These are phyloP conservation scores for Holotrichia oblita DNA, from an alignment of 1,140 invertebrate genomes.

Conservation along the genomic window DNA sequence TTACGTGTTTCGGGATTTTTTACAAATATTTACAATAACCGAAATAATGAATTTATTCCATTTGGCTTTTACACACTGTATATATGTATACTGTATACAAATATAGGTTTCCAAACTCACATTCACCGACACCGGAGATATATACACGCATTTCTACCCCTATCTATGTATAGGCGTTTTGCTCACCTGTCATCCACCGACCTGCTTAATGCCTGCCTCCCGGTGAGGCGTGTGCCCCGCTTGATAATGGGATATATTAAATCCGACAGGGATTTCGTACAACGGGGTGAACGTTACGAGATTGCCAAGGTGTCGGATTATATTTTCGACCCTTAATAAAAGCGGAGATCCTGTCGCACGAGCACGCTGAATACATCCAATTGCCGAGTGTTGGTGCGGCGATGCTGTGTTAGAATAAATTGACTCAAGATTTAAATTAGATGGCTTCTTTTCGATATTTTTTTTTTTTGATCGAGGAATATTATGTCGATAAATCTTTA, in stretches of 20 bases:
- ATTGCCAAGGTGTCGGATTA: not conserved
- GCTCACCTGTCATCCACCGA: slow-evolving; percentile 10
- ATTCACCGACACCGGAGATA: too few species aligned
- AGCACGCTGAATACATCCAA: not conserved
- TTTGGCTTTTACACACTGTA: too few species aligned
- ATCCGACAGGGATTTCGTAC: not conserved
- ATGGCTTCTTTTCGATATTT: too few species aligned
- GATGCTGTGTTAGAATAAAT: not conserved
- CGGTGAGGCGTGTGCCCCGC: not conserved
- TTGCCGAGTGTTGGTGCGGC: not conserved
- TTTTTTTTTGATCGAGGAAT: too few species aligned
- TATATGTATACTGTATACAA: too few species aligned
- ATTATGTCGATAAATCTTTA: too few species aligned
- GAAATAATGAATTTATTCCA: too few species aligned
- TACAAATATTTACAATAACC: too few species aligned
- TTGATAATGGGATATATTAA: not conserved
- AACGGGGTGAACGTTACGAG: not conserved
- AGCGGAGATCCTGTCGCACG: not conserved
- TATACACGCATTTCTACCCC: too few species aligned
- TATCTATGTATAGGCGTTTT: not conserved
- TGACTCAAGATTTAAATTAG: not conserved
- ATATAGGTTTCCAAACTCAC: too few species aligned
- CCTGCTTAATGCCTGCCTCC: not conserved
- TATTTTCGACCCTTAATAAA: not conserved
- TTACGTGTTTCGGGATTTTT: too few species aligned